Base-by-base conservation (phyloP, 2,888 invertebrate genomes). In the Leptopilina syphax region DNA sequence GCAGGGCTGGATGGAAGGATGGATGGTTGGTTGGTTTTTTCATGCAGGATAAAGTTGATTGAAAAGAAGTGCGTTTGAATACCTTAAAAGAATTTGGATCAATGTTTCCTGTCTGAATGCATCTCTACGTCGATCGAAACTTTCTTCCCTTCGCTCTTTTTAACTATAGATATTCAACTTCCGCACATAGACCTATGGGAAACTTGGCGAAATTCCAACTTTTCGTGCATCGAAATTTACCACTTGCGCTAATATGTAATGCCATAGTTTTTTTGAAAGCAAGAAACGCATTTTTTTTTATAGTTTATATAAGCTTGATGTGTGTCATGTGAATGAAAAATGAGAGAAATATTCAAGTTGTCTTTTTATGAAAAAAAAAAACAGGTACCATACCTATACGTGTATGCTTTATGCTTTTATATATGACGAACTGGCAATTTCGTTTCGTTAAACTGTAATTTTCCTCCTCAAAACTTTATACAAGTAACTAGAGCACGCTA, bases 181-280 rank as follows among this genome's bases (percentile, higher is more conserved):
- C 57, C 79, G 34, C 34, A 2, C 4, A 76, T 82, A 78, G 66
- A 54, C 34, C 81, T 70, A 77, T 80, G 83, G 34, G 83, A 79
- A 79, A 73, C 81, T 81, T 87, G 87, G 87, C 82, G 4, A 3
- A 4, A 57, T 63, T 85, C 87, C 87, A 87, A 85, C 85, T 83
- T 84, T 81, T 80, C 79, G 81, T 34, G 82, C 84, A 82, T 83
- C 82, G 82, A 86, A 87, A 89, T 89, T 88, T 87, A 87, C 87
- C 88, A 87, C 87, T 89, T 86, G 86, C 84, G 86, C 86, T 87
- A 86, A 86, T 88, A 87, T 84, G 84, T 83, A 85, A 87, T 85
- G 85, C 84, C 85, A 82, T 80, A 79, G 81, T 66, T 34, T 66
- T 34, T 27, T 34, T 63, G 54, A 77, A 81, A 81, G 83, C 84